These are phyloP conservation scores for Amphipoea lucens DNA, from an alignment of 2,888 invertebrate genomes.

Conservation along the genomic window DNA sequence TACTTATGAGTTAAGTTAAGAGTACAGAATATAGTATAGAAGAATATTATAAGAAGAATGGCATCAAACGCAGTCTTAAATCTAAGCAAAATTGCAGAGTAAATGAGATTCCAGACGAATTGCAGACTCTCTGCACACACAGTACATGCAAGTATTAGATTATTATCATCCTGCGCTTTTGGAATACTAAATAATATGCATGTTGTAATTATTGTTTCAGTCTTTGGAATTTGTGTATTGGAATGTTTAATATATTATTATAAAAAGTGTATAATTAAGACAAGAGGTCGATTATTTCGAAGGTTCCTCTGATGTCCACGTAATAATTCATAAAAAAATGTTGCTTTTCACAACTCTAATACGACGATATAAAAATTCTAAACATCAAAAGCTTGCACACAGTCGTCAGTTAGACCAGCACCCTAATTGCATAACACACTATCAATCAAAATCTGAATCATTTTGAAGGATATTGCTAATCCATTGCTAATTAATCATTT, in stretches of 20 bases:
- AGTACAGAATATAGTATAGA: constrained; percentile 50
- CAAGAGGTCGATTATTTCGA: constrained; percentile 40
- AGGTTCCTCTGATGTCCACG: constrained; percentile 41
- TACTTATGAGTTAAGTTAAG: constrained; percentile 62
- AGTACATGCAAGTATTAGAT: constrained; percentile 2
- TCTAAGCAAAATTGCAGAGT: constrained; percentile 59
- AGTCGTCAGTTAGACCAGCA: neutral
- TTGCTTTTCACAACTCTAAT: constrained; percentile 23
- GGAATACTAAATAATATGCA: constrained; percentile 62
- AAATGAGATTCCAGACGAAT: constrained; percentile 39
- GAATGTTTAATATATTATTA: constrained; percentile 64
- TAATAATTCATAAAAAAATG: constrained; percentile 27
- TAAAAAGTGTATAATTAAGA: constrained; percentile 37
- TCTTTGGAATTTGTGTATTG: constrained; percentile 77
- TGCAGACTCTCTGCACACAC: constrained; percentile 5
- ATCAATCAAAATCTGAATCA: too few relatives aligned
- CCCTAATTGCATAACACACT: too few relatives aligned
- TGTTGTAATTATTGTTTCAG: constrained; percentile 70
- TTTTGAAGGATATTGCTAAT: too few relatives aligned
- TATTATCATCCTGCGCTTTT: constrained; percentile 65
- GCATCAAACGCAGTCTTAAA: constrained; percentile 67
- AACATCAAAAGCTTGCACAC: constrained; percentile 1
- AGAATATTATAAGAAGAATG: constrained; percentile 63
- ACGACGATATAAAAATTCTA: constrained; percentile 1
- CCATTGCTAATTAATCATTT: too few relatives aligned